phyloP scores from a whole-genome alignment of 2,888 invertebrate genomes.

The Isotomurus palustris region DNA sequence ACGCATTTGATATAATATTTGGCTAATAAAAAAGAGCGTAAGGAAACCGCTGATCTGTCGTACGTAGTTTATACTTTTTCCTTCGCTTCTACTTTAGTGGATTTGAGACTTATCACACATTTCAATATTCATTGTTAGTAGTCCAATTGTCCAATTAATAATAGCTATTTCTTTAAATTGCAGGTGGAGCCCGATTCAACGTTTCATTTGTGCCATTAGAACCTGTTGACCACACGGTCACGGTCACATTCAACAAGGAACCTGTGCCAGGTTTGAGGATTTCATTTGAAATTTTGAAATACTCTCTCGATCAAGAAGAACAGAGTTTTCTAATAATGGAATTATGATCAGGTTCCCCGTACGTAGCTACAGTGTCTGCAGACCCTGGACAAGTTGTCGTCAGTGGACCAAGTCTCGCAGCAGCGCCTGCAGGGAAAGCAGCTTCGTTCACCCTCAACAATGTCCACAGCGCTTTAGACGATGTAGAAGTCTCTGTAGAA shows the following conservation, averaged over 20 bases:
- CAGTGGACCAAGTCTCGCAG: slow-evolving; percentile 58
- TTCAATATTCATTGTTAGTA: too few relatives aligned
- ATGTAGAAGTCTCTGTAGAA: slow-evolving; percentile 94
- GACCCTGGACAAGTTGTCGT: slow-evolving; percentile 59
- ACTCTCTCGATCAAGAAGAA: not conserved
- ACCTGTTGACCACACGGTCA: slow-evolving; percentile 88
- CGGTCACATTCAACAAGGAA: slow-evolving; percentile 95
- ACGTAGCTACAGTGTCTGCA: slow-evolving; percentile 69
- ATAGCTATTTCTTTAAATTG: too few relatives aligned
- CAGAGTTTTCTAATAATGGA: not conserved
- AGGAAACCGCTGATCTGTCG: too few relatives aligned
- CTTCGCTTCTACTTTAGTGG: too few relatives aligned
- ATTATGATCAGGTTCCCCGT: slow-evolving; percentile 70
- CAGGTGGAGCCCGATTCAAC: slow-evolving; percentile 70
- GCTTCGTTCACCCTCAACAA: slow-evolving; percentile 57
- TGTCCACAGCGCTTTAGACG: slow-evolving; percentile 75
- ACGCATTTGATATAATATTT: too few relatives aligned
- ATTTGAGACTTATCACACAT: too few relatives aligned
- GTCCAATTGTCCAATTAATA: too few relatives aligned
- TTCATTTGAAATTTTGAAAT: not conserved
- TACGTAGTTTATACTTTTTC: too few relatives aligned
- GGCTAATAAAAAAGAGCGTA: too few relatives aligned
- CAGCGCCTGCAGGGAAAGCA: slow-evolving; percentile 55
- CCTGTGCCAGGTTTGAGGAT: slow-evolving; percentile 53
- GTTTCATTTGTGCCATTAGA: slow-evolving; percentile 95